Evolutionary conservation across 2,888 invertebrate genomes (phyloP), one percentile per base, ranked within the genome.

Genomic region (Dicyrtomina minuta): DNA sequence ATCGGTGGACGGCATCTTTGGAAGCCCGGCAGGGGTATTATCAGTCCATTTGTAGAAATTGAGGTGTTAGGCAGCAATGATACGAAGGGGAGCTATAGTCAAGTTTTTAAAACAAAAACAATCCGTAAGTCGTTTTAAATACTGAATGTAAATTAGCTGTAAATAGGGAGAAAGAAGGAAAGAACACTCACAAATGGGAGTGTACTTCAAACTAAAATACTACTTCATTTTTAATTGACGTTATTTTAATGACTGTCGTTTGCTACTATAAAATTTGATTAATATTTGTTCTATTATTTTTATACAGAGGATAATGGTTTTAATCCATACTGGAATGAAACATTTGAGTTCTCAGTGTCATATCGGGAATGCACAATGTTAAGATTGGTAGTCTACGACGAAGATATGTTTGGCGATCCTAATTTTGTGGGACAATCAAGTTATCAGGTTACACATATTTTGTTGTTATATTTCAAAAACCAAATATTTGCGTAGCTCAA

Each of bases 401-500:
- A 96, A 82, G 98, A 99, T 81, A 92, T 96, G 85, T 98, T 99
- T 83, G 96, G 96, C 0, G 97, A 97, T 80, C 91, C 90, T 13
- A 96, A 96, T 84, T 96, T 97, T 82, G 90, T 97, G 72, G 97
- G 97, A 0, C 98, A 99, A 84, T 93, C 94, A 49, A 93, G 93
- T 13, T 96, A 89, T 84, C 95, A 97, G 0, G 86, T 96, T 78
- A 83, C 84, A 81, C 26, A 5, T 12, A 43, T 17, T 60, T 55
- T 41, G 17, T 27, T 41, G 24, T 15, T 24, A n/a, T n/a, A n/a
- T n/a, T n/a, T n/a, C n/a, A n/a, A n/a, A n/a, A n/a, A n/a, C n/a
- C n/a, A n/a, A n/a, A n/a, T n/a, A n/a, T n/a, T n/a, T n/a, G n/a
- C n/a, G n/a, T n/a, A n/a, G n/a, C n/a, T n/a, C n/a, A n/a, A n/a